phyloP scores from a whole-genome alignment of 2,888 invertebrate species.

The Trichogramma evanescens region DNA sequence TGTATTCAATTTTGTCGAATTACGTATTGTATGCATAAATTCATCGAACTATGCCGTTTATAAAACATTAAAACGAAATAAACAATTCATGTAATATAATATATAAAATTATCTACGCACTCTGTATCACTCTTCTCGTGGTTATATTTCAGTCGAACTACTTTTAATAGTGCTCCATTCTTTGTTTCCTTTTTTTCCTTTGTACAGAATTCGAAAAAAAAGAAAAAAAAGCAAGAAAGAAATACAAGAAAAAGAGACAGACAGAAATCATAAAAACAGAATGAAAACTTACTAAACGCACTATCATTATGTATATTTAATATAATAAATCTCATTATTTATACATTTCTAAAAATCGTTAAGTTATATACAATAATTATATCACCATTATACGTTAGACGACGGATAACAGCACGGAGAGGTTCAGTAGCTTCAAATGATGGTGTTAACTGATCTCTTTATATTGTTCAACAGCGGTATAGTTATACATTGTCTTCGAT shows the following conservation, averaged over 20 bases:
- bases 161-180: slow-evolving; percentile 13
- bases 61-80: slow-evolving; percentile 14
- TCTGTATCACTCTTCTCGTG: slow-evolving; percentile 4
- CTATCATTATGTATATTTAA: slow-evolving; percentile 44
- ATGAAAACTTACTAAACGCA: slow-evolving; percentile 34
- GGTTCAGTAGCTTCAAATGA: no score
- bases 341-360: slow-evolving; percentile 49
- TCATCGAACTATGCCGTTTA: background rate
- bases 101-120: slow-evolving; percentile 17
- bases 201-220: slow-evolving; percentile 25
- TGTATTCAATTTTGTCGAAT: background rate
- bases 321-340: slow-evolving; percentile 48
- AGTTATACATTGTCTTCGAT: slow-evolving; percentile 10
- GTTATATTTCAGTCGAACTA: slow-evolving; percentile 6
- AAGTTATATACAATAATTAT: slow-evolving; percentile 49
- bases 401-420: slow-evolving; percentile 13
- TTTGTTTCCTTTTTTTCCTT: slow-evolving; percentile 11
- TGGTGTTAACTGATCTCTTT: slow-evolving; percentile 16
- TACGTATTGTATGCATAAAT: background rate
- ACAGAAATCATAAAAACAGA: slow-evolving; percentile 22
- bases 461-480: background rate
- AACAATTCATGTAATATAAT: no score
- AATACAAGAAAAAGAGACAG: slow-evolving; percentile 21
- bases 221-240: slow-evolving; percentile 29
- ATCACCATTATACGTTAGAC: slow-evolving; percentile 42